Percentiles rank a stretch among this genome's conserved stretches.
Evolutionary conservation across 2,113 vertebrate genomes (phyloP).

Genomic region (Ia io): DNA sequence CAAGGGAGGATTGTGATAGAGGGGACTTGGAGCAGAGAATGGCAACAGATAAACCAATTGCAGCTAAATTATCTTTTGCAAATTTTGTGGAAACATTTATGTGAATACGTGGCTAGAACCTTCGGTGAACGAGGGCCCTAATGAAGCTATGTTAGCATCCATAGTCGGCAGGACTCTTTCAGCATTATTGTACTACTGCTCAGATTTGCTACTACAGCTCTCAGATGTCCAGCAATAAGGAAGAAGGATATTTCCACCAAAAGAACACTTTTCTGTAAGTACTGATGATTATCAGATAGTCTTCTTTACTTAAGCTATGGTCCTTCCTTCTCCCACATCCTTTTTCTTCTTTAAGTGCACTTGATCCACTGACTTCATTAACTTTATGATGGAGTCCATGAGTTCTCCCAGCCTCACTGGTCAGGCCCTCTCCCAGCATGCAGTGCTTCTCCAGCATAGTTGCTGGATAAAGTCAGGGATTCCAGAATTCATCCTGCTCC

Average conservation of each 20-base stretch:
- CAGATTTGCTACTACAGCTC: not conserved
- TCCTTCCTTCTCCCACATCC: not conserved
- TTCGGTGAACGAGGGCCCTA: not conserved
- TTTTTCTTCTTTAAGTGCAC: not conserved
- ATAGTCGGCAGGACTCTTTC: not conserved
- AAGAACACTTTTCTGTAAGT: not conserved
- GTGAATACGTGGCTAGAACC: not conserved
- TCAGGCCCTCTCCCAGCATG: not conserved
- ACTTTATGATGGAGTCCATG: not conserved
- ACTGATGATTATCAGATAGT: not conserved
- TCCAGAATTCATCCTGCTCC: not conserved
- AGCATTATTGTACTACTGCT: not conserved
- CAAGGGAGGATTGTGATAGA: not conserved
- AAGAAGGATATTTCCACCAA: not conserved
- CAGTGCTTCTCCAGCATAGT: not conserved
- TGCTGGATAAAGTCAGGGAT: not conserved
- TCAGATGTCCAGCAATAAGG: not conserved
- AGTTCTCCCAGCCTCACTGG: not conserved
- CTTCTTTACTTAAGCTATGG: not conserved
- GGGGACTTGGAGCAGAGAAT: not conserved
- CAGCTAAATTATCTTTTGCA: not conserved
- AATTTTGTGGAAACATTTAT: not conserved
- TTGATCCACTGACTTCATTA: not conserved
- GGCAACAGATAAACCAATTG: not conserved
- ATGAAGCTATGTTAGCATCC: not conserved